Evolutionary conservation across 2,797 vertebrate genomes (phyloP).

Genomic region (Pristis pectinata): DNA sequence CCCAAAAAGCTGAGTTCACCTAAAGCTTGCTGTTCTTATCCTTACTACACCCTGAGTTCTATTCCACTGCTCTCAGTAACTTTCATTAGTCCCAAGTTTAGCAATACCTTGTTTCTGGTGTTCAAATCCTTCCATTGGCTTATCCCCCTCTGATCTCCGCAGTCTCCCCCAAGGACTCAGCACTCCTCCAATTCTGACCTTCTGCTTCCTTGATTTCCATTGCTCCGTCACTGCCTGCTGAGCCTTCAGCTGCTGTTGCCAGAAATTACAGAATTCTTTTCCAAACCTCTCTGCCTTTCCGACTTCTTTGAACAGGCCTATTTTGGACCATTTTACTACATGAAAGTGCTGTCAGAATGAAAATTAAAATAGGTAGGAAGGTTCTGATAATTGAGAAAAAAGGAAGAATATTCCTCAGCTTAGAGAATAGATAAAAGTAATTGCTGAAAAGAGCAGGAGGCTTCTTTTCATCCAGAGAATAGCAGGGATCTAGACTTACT

Average conservation of each 20-base stretch:
- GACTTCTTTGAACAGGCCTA: not conserved
- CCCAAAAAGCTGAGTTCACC: not conserved
- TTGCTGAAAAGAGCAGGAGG: too few species aligned
- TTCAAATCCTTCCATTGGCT: not conserved
- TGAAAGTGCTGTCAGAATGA: not conserved
- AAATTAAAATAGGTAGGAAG: not conserved
- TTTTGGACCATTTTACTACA: not conserved
- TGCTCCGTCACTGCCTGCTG: not conserved
- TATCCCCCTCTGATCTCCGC: not conserved
- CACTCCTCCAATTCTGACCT: not conserved
- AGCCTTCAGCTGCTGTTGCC: not conserved
- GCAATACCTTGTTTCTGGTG: not conserved
- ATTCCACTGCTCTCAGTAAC: not conserved
- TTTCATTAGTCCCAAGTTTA: not conserved
- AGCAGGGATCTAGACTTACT: too few species aligned
- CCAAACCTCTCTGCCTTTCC: not conserved
- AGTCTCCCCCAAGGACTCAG: not conserved
- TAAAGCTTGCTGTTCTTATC: not conserved
- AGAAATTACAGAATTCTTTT: not conserved
- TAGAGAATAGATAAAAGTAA: too few species aligned
- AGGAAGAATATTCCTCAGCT: too few species aligned
- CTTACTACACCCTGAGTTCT: not conserved
- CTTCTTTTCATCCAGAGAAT: too few species aligned
- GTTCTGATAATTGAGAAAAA: too few species aligned
- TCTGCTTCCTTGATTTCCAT: not conserved